These are phyloP conservation scores for Tangara arthus DNA, from an alignment of 2,797 vertebrate species.

Conservation along the genomic window DNA sequence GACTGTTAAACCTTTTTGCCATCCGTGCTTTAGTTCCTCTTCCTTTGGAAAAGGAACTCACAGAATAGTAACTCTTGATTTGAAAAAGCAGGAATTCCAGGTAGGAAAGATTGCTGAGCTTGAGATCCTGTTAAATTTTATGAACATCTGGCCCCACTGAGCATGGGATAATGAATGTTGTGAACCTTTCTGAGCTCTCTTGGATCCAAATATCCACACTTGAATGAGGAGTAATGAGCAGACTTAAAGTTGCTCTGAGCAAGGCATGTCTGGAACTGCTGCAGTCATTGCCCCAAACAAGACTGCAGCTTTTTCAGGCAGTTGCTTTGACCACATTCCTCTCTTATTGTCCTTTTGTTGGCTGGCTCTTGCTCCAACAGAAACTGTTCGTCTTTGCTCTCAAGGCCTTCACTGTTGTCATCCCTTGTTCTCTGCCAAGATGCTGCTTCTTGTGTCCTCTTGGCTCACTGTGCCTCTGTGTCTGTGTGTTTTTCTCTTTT, in stretches of 20 bases:
- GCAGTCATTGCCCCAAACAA: not conserved
- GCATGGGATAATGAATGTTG: not conserved
- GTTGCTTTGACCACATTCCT: slow-evolving; percentile 2
- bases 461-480: slow-evolving; percentile 15
- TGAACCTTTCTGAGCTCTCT: not conserved
- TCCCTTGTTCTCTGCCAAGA: slow-evolving; percentile 36
- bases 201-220: not conserved
- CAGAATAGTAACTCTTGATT: not conserved
- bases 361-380: not conserved
- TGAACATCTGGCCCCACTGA: not conserved
- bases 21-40: not conserved
- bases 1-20: not conserved
- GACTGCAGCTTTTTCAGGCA: not conserved
- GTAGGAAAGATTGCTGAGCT: not conserved
- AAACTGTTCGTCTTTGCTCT: slow-evolving; percentile 47
- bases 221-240: not conserved
- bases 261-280: not conserved
- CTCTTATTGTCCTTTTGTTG: slow-evolving; percentile 43
- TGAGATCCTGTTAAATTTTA: not conserved
- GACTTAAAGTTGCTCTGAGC: not conserved
- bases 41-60: not conserved
- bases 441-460: slow-evolving; percentile 32
- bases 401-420: slow-evolving; percentile 48
- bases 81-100: not conserved
- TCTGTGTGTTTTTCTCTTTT: not conserved